Evolutionary conservation across 1,140 invertebrate species (phyloP), one percentile per base, ranked within the genome.

Genomic region (Conus betulinus): DNA sequence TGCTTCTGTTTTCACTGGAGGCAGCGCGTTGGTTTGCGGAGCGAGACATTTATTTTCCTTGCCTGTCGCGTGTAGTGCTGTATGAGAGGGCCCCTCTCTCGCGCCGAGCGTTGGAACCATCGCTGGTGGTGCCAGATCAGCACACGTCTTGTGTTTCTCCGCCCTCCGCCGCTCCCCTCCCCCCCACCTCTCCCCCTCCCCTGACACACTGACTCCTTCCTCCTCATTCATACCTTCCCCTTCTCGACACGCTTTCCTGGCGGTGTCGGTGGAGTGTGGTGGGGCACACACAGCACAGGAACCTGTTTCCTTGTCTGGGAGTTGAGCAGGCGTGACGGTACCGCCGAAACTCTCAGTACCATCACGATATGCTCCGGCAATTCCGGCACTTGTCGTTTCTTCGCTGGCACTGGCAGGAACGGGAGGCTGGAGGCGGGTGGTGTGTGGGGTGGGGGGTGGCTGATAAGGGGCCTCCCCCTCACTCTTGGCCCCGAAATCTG

Each of bases 1-100:
- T 17, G 67, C 3, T 23, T 71, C 6, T 6, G 67, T 71, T 71
- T 71, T 3, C 10, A 7, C 23, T 13, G 67, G 3, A n/a, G 67
- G 67, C 6, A 20, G 67, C 6, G 67, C 23, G 67, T 71, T 23
- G 67, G 67, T 71, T 11, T 71, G 67, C 17, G 3, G 6, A 20
- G 67, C 67, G 67, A 71, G 67, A 71, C 23, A 71, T 71, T 71
- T 71, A 71, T 71, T 71, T 71, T 20, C 67, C 67, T 71, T 71
- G 11, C 20, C 67, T 71, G 67, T 71, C 67, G 67, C 67, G 11
- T 13, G 67, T 71, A 7, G 67, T 71, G 67, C 13, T 20, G 15
- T 3, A 23, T 71, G 20, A 23, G 67, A 71, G 23, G 11, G 67
- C 23, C 20, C 13, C 67, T 71, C 67, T 71, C 20, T 23, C 67